Base-by-base conservation (phyloP, 2,888 invertebrate genomes). In the Globia sparganii region DNA sequence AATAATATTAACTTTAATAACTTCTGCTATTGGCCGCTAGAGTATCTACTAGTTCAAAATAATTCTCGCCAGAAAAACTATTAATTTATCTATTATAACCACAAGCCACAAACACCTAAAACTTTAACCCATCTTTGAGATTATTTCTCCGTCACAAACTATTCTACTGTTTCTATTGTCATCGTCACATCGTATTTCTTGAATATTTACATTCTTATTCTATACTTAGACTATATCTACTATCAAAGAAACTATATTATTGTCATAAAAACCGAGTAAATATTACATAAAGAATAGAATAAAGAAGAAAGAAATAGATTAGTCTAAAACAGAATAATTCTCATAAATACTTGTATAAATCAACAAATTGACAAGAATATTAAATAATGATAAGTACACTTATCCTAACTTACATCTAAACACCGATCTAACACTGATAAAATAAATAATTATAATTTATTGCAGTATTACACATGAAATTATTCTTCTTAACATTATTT, bases 81-180 rank as follows among this genome's bases (percentile, higher is more conserved):
- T 37, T 37, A 21, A 25, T 66, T 31, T 72, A 62, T n/a, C 4
- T 70, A 68, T n/a, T 68, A 68, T 58, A 66, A 84, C 15, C 67
- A 80, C 77, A 62, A 66, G 82, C 15, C 67, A 80, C 77, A 62
- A 77, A 78, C 72, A 76, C 31, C 53, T 65, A 71, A 80, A 79
- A 64, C 34, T 31, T 72, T 72, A 81, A 37, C 61, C 43, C 76
- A 74, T 69, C 68, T 68, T 53, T 61, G 71, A 70, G 72, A 78
- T 76, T 61, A 81, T 90, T 92, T 75, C 73, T 79, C 77, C 76
- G 15, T 71, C 71, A 61, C 64, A 37, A 64, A 76, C 56, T 88
- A 88, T 77, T 81, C 92, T 94, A 95, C 84, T 75, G 74, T 86
- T 92, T 89, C 88, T 96, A 96, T 96, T 96, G 96, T 96, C 96